Conservation (phyloP, 2,888 invertebrate species). For the Lasius platythorax region DNA sequence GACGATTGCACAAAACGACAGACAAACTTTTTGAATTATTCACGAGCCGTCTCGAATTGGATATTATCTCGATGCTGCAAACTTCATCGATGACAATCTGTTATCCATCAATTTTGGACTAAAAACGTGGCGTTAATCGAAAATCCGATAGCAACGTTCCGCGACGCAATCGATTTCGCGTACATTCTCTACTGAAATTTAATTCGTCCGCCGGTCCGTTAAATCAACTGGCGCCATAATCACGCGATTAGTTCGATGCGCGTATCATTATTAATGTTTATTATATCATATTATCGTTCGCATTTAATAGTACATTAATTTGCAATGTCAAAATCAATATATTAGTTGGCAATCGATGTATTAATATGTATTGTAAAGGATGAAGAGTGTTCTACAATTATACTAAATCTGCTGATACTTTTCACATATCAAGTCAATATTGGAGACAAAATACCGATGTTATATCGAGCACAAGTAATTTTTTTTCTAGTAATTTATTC, state of each 20-base stretch:
- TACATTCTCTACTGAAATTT: slow-evolving; percentile 28
- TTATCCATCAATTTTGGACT: slow-evolving; percentile 34
- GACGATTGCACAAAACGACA: slow-evolving; percentile 27
- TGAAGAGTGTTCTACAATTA: neutral
- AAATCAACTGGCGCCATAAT: slow-evolving; percentile 24
- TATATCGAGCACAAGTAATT: neutral
- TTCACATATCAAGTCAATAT: neutral
- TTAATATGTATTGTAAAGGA: neutral
- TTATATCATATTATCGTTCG: neutral
- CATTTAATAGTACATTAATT: neutral
- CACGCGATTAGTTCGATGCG: neutral
- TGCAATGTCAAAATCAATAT: neutral
- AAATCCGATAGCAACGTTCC: slow-evolving; percentile 39
- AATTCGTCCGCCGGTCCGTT: slow-evolving; percentile 12
- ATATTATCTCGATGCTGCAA: slow-evolving; percentile 14
- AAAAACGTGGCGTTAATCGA: slow-evolving; percentile 36
- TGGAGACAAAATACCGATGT: neutral
- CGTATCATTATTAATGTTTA: slow-evolving; percentile 2
- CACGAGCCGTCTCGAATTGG: slow-evolving; percentile 10
- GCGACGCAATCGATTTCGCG: slow-evolving; percentile 15
- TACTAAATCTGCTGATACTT: neutral
- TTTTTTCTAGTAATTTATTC: neutral
- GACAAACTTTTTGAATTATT: slow-evolving; percentile 35
- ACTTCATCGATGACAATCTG: slow-evolving; percentile 43
- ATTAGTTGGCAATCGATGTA: neutral